Percentiles rank a stretch among this genome's conserved stretches.
These are phyloP conservation scores for Patella ulyssiponensis DNA, from an alignment of 2,888 invertebrate genomes.

Conservation along the genomic window DNA sequence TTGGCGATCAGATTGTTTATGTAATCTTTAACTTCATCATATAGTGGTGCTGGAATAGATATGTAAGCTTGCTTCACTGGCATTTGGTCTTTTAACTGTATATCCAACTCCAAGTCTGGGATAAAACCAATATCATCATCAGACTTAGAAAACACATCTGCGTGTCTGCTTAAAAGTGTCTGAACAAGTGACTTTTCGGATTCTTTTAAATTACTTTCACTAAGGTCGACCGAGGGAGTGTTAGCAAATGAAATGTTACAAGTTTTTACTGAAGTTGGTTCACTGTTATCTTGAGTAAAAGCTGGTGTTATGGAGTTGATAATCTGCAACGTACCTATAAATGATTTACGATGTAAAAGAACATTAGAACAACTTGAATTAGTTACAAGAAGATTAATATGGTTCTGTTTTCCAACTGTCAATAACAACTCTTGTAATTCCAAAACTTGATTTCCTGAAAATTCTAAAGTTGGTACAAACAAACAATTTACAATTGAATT, in stretches of 20 bases:
- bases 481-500: not conserved
- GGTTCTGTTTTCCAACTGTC: too few relatives aligned
- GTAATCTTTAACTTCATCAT: constrained; percentile 21
- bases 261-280: too few relatives aligned
- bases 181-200: not conserved
- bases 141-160: constrained; percentile 9
- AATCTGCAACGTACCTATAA: too few relatives aligned
- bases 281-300: too few relatives aligned
- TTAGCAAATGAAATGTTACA: too few relatives aligned
- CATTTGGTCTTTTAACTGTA: not conserved
- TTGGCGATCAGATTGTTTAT: constrained; percentile 5
- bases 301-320: too few relatives aligned
- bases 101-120: constrained; percentile 14
- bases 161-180: not conserved
- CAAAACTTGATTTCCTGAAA: not conserved
- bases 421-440: too few relatives aligned
- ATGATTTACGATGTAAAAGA: too few relatives aligned
- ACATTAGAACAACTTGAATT: too few relatives aligned
- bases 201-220: not conserved
- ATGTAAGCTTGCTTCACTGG: constrained; percentile 11
- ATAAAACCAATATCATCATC: constrained; percentile 22
- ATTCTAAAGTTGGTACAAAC: not conserved
- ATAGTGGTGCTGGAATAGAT: constrained; percentile 18
- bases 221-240: not conserved
- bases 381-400: too few relatives aligned